A percentile compares a stretch with the other conserved stretches of the same genome.
Conservation (phyloP, 2,797 vertebrate genomes). For the Staurois parvus region DNA sequence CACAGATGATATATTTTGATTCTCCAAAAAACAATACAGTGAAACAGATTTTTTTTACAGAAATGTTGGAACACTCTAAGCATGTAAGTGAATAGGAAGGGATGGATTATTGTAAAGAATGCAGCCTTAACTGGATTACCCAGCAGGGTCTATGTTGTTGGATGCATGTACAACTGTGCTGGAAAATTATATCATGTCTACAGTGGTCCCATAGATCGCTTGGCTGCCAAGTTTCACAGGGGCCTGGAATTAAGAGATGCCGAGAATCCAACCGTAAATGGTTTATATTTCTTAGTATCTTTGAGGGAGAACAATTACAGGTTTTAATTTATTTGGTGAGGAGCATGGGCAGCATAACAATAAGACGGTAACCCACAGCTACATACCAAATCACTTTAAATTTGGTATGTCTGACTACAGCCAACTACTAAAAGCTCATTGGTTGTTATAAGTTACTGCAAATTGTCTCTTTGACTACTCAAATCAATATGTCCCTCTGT, state of each 20-base stretch:
- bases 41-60: slow-evolving; percentile 5
- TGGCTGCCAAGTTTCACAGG: slow-evolving; percentile 36
- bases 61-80: slow-evolving; percentile 10
- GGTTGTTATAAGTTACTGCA: no score
- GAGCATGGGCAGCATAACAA: not conserved
- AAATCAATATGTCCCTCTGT: no score
- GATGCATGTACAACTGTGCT: slow-evolving; percentile 24
- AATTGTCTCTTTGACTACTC: no score
- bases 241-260: slow-evolving; percentile 23
- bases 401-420: no score
- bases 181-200: slow-evolving; percentile 58
- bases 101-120: slow-evolving; percentile 45
- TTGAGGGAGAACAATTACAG: not conserved
- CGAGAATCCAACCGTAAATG: not conserved
- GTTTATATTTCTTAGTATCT: not conserved
- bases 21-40: not conserved
- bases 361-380: not conserved
- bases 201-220: slow-evolving; percentile 4
- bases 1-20: no score
- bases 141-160: slow-evolving; percentile 32
- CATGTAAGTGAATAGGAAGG: slow-evolving; percentile 39
- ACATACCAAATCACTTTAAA: not conserved
- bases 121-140: slow-evolving; percentile 43
- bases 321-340: not conserved
- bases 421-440: no score